Percentiles rank a stretch among this genome's conserved stretches.
These are phyloP conservation scores for Oncorhynchus tshawytscha DNA, from an alignment of 2,113 vertebrate genomes.

Conservation along the genomic window DNA sequence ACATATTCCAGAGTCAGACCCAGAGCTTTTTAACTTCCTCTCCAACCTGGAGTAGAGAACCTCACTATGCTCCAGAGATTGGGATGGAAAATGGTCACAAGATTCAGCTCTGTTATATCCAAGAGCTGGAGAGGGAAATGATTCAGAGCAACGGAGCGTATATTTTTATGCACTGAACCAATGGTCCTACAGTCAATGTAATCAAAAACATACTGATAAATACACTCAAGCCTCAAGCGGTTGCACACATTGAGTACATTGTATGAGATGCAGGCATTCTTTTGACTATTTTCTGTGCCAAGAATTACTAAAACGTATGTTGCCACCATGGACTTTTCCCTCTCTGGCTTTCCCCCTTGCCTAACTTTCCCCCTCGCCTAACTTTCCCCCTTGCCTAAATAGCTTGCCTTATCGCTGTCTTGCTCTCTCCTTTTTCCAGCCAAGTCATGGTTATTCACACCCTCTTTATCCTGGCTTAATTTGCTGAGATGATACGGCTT, in stretches of 20 bases:
- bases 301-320: conserved; percentile 27
- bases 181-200: conserved; percentile 37
- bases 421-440: conserved; percentile 1
- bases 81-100: conserved; percentile 58
- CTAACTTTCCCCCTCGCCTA: not conserved
- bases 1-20: conserved; percentile 66
- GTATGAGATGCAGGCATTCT: conserved; percentile 28
- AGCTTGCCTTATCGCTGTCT: conserved; percentile 11
- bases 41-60: conserved; percentile 27
- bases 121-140: conserved; percentile 36
- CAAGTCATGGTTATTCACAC: conserved; percentile 25
- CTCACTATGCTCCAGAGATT: conserved; percentile 41
- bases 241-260: conserved; percentile 23
- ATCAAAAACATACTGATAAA: conserved; percentile 19
- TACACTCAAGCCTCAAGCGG: too few species aligned
- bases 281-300: conserved; percentile 13
- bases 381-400: not conserved
- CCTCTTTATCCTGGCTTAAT: not conserved
- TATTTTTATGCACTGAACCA: conserved; percentile 53
- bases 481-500: not conserved
- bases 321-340: not conserved
- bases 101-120: conserved; percentile 41
- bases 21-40: conserved; percentile 29
- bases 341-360: not conserved
- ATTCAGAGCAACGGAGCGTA: conserved; percentile 44